Evolutionary conservation across 2,113 vertebrate genomes (phyloP), one percentile per base, ranked within the genome.

Genomic region (Copsychus sechellarum): DNA sequence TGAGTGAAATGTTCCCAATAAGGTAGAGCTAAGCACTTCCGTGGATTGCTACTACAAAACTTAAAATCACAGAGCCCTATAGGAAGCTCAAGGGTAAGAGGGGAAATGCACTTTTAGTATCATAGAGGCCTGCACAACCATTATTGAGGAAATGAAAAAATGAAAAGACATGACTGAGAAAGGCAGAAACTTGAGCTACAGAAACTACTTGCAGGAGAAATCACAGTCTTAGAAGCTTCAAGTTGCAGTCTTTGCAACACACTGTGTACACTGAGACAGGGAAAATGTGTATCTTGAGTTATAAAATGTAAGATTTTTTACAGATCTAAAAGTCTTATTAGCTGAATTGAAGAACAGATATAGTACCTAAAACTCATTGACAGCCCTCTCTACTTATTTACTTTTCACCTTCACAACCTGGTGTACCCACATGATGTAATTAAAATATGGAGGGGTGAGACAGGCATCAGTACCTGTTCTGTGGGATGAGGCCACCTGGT

Each of bases 361-460:
- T 34, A 4, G 3, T 33, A 33, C 29, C 20, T 36, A 56, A 79
- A 74, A 60, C 23, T 36, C 22, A 15, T 33, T 29, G 25, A 8
- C 8, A 60, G 8, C 1, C 7, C 6, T 90, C 48, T 54, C 14
- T 71, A 5, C 11, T 86, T 83, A 22, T 4, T 57, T 10, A 4
- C 8, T 69, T 86, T 72, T 72, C 8, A 43, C 14, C 8, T 23
- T 15, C 12, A 15, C 16, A 72, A 45, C 29, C 24, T 73, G 17
- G 3, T 24, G 7, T 50, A 56, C 7, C 8, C 14, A 62, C 23
- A 5, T 3, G 9, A 51, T 3, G 3, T 3, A 38, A 12, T 42
- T 58, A 42, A 64, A 60, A 65, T 48, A 25, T 14, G 14, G 19
- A 83, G 17, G 14, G 11, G 2, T 69, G 40, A 64, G n/a, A 51